Conservation (phyloP, 1,140 invertebrate species). For the Thrips palmi region DNA sequence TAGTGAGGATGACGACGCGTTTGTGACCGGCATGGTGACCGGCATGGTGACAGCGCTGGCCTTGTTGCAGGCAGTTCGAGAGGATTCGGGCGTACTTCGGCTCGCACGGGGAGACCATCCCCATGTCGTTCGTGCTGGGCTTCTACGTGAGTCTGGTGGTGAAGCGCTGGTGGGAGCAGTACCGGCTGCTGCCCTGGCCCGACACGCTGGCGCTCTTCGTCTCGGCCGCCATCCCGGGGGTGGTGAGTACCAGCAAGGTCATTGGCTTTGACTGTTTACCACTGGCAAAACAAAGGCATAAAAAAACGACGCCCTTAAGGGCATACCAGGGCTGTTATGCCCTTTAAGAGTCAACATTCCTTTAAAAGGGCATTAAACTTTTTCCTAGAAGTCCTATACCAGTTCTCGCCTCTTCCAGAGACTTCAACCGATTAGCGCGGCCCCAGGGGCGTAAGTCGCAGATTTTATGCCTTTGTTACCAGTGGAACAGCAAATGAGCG, state of each 20-base stretch:
- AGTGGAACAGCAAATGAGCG: too few species aligned
- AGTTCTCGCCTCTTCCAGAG: too few species aligned
- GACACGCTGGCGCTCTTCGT: constrained; percentile 78
- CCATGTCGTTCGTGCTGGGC: constrained; percentile 84
- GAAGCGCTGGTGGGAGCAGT: constrained; percentile 84
- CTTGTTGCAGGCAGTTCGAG: constrained; percentile 59
- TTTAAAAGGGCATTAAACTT: too few species aligned
- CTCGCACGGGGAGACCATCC: constrained; percentile 65
- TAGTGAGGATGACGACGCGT: background rate
- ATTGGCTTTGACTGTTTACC: too few species aligned
- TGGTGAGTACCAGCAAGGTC: constrained; percentile 58
- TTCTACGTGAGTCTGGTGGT: constrained; percentile 87
- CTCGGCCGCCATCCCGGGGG: constrained; percentile 73
- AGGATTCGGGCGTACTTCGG: constrained; percentile 60
- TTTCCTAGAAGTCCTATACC: too few species aligned
- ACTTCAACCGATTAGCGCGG: too few species aligned
- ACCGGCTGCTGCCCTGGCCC: constrained; percentile 74
- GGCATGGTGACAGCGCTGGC: background rate
- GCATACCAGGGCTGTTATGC: too few species aligned
- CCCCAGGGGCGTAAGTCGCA: too few species aligned
- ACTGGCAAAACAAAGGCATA: too few species aligned
- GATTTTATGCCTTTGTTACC: too few species aligned
- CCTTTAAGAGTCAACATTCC: too few species aligned
- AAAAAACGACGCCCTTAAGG: too few species aligned
- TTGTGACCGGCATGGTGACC: background rate